Conservation (phyloP, 2,888 invertebrate genomes). For the Drosophila colorata region DNA sequence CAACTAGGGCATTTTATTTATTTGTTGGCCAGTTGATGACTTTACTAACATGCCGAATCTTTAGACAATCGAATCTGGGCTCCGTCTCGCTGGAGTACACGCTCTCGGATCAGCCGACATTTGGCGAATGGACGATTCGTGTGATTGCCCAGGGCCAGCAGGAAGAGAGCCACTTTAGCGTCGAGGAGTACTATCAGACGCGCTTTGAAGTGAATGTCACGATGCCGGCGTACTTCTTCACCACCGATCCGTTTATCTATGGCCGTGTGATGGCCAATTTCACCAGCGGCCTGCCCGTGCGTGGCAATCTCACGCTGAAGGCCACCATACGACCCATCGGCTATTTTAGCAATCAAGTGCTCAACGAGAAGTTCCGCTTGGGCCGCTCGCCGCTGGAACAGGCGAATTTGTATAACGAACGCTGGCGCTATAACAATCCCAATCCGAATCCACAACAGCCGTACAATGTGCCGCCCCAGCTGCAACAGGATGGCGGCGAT, state of each 20-base stretch:
- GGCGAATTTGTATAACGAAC: slow-evolving; percentile 65
- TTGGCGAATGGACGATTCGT: slow-evolving; percentile 96
- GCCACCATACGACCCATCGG: slow-evolving; percentile 91
- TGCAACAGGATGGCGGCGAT: slow-evolving; percentile 65
- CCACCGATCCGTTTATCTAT: slow-evolving; percentile 92
- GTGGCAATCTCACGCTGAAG: slow-evolving; percentile 94
- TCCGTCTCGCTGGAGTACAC: slow-evolving; percentile 96
- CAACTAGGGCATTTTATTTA: not conserved
- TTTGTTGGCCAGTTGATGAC: not conserved
- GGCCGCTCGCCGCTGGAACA: slow-evolving; percentile 82
- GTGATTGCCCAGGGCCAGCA: slow-evolving; percentile 95
- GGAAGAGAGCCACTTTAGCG: slow-evolving; percentile 93
- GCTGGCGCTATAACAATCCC: slow-evolving; percentile 73
- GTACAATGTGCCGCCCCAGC: slow-evolving; percentile 55
- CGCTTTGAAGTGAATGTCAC: slow-evolving; percentile 97
- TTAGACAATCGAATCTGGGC: slow-evolving; percentile 93
- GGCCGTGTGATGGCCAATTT: slow-evolving; percentile 97
- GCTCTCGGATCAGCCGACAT: slow-evolving; percentile 95
- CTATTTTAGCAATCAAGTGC: slow-evolving; percentile 87
- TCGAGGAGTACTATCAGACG: slow-evolving; percentile 98
- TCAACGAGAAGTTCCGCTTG: slow-evolving; percentile 86
- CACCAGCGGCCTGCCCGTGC: slow-evolving; percentile 96
- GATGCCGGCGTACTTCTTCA: slow-evolving; percentile 97
- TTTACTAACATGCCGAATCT: not conserved
- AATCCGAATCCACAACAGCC: slow-evolving; percentile 62